Evolutionary conservation across 2,113 vertebrate species (phyloP).

Genomic region (Diadophis punctatus): DNA sequence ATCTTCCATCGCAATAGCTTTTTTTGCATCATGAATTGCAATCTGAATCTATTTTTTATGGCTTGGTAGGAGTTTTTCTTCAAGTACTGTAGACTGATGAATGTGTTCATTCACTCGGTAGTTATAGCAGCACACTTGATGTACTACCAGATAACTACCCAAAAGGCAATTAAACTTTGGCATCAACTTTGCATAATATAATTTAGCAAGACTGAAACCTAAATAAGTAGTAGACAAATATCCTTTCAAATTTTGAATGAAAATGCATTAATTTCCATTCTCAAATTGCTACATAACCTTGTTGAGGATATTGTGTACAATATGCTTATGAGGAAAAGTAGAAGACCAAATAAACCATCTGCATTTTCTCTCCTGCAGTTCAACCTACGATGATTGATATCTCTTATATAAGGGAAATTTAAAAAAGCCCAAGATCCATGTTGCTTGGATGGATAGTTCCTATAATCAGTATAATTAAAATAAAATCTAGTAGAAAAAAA

Average conservation of each 20-base stretch:
- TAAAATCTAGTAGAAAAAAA: background rate
- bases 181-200: conserved; percentile 1
- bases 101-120: conserved; percentile 2
- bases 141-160: conserved; percentile 30
- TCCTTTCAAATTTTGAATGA: background rate
- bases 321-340: background rate
- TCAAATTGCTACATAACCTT: background rate
- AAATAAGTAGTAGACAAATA: background rate
- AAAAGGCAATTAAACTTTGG: conserved; percentile 6
- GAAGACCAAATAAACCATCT: background rate
- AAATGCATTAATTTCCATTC: fast-evolving
- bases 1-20: conserved; percentile 25
- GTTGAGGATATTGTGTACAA: background rate
- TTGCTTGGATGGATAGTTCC: background rate
- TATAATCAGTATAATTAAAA: background rate
- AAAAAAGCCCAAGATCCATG: too few species aligned
- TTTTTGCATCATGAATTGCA: conserved; percentile 20
- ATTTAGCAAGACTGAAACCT: background rate
- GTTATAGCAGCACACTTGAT: background rate
- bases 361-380: background rate
- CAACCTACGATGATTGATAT: background rate
- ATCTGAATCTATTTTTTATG: conserved; percentile 4
- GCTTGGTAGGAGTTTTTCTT: conserved; percentile 26
- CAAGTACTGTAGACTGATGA: conserved; percentile 25
- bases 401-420: background rate